phyloP scores from a whole-genome alignment of 2,888 invertebrate genomes.

The Amphiduros pacificus region DNA sequence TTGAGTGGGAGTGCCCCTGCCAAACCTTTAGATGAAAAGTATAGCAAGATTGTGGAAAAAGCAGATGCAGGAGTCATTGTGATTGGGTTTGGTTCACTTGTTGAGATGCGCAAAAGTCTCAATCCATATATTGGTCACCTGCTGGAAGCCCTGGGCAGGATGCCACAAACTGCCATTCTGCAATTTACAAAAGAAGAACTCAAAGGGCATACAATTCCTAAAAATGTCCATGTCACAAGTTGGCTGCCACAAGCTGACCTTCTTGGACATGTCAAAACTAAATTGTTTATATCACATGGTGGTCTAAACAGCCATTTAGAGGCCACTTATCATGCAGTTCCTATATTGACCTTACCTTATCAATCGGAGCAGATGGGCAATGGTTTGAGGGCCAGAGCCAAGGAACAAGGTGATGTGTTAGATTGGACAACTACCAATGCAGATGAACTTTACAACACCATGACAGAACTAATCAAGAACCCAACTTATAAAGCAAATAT shows the following conservation, averaged over 20 bases:
- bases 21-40: no score
- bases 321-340: conserved; percentile 20
- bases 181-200: no score
- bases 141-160: not conserved
- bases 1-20: no score
- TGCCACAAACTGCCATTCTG: no score
- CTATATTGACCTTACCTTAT: conserved; percentile 15
- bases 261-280: conserved; percentile 12
- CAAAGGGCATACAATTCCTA: no score
- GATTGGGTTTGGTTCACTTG: conserved; percentile 12
- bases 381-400: not conserved
- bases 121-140: not conserved
- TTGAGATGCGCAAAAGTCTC: not conserved
- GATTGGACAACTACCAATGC: conserved; percentile 1
- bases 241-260: conserved; percentile 20
- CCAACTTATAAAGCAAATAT: conserved; percentile 2
- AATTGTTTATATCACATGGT: conserved; percentile 20
- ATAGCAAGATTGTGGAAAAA: no score
- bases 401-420: conserved; percentile 5
- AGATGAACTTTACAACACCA: conserved; percentile 10
- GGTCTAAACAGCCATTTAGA: conserved; percentile 18
- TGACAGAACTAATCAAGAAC: not conserved
- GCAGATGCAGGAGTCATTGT: conserved; percentile 13
- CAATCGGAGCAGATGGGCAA: conserved; percentile 13
- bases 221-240: conserved; percentile 2